Base-by-base conservation (phyloP, 2,797 vertebrate species). In the Semaprochilodus insignis region DNA sequence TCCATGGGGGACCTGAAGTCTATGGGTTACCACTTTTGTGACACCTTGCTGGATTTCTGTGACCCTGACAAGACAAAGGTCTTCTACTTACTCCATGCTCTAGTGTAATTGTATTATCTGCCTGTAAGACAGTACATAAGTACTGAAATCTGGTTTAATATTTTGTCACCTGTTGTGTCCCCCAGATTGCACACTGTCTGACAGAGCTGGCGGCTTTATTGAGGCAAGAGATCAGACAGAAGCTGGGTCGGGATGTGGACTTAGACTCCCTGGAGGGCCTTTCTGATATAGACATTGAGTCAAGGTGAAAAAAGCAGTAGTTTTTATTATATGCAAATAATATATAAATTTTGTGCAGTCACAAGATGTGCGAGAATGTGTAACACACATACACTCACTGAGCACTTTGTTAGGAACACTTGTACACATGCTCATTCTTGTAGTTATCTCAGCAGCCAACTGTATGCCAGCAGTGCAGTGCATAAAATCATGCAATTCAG, bases 11-110 rank as follows among this genome's bases (percentile, higher is more conserved):
- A 99, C 83, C 93, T 99, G 4, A 94, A 96, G 89, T 96, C 95
- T 0, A 86, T 99, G 67, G 98, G 97, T 13, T 95, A 94, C 83
- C 94, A 92, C 69, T 92, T 99, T 81, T 97, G 97, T 76, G 97
- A 98, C 93, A 97, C 97, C 0, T 92, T 99, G 40, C 92, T 99
- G 1, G 97, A 99, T 85, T 97, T 95, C 91, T 98, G 94, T 40
- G 95, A 98, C 89, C 97, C 97, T 0, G 94, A 96, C 27, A 91
- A 90, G 0, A 72, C 93, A 27, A 99, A 99, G 96, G 98, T 98
- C 81, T 16, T 48, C 14, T 55, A 17, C 59, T n/a, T 1, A 19
- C 40, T 74, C 25, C 19, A 17, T 4, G 36, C 16, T 16, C 11
- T 70, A 21, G 36, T 73, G 6, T 80, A 57, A 48, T 57, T 54